phyloP scores from a whole-genome alignment of 2,888 invertebrate species.

The Sacculina carcini region DNA sequence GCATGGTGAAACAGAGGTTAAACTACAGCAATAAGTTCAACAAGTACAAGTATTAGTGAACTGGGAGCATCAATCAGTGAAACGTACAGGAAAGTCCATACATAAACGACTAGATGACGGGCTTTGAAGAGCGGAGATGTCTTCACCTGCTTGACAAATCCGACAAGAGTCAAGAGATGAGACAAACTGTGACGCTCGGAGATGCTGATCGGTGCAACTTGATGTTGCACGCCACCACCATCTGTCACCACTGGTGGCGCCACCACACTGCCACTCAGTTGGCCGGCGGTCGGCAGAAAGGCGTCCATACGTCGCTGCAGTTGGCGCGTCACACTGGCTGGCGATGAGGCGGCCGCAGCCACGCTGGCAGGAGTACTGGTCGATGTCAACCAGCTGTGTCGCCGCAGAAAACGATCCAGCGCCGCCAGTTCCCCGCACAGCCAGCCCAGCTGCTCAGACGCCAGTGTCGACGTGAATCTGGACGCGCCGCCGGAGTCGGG shows the following conservation, averaged over 20 bases:
- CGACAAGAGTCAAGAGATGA: neutral
- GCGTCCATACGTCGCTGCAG: slow-evolving; percentile 8
- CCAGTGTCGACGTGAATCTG: slow-evolving; percentile 38
- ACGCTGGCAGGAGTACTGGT: neutral
- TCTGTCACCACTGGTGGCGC: neutral
- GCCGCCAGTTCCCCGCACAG: slow-evolving; percentile 47
- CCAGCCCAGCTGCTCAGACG: slow-evolving; percentile 39
- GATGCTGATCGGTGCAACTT: too few relatives aligned
- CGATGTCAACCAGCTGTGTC: slow-evolving; percentile 21
- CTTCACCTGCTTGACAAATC: neutral
- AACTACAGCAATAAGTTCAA: too few relatives aligned
- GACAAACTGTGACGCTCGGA: neutral
- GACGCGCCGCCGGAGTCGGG: neutral
- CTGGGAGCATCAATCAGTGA: too few relatives aligned
- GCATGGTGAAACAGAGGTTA: too few relatives aligned
- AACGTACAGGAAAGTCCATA: too few relatives aligned
- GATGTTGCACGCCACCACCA: too few relatives aligned
- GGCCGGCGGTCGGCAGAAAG: slow-evolving; percentile 2
- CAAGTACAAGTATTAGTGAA: too few relatives aligned
- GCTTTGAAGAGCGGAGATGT: too few relatives aligned
- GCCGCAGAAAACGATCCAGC: slow-evolving; percentile 42
- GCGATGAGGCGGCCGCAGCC: neutral
- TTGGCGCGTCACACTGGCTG: slow-evolving; percentile 7
- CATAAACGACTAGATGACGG: too few relatives aligned
- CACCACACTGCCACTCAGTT: neutral